These are phyloP conservation scores for Hoplodrina ambigua DNA, from an alignment of 2,888 invertebrate species.

Conservation along the genomic window DNA sequence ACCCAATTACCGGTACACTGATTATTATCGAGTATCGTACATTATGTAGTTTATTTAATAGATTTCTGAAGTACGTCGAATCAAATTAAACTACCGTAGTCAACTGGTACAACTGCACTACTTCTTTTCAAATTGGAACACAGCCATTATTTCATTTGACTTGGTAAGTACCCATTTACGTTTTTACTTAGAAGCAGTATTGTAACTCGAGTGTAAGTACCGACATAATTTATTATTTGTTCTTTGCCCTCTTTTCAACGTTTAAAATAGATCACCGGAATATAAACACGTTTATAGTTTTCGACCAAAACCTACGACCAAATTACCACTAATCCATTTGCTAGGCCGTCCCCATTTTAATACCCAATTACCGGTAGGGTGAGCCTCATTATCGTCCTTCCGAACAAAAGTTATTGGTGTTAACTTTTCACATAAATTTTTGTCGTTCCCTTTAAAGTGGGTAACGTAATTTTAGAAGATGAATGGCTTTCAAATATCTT, in stretches of 20 bases:
- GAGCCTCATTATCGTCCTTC: conserved; percentile 48
- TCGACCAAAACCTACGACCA: not conserved
- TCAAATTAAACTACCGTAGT: too few species aligned
- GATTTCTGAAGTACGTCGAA: too few species aligned
- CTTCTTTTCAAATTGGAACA: not conserved
- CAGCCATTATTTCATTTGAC: not conserved
- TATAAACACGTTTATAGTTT: not conserved
- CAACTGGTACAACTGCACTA: too few species aligned
- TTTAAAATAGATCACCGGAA: not conserved
- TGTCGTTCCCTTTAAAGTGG: conserved; percentile 79
- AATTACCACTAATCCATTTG: conserved; percentile 17
- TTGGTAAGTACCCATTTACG: not conserved
- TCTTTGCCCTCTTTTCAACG: too few species aligned
- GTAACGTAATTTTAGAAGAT: conserved; percentile 75
- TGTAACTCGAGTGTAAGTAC: too few species aligned
- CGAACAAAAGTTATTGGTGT: conserved; percentile 68
- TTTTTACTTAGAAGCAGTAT: not conserved
- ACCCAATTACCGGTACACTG: conserved; percentile 34
- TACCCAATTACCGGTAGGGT: conserved; percentile 43
- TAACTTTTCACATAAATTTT: conserved; percentile 87
- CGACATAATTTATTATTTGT: too few species aligned
- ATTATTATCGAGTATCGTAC: not conserved
- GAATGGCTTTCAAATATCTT: conserved; percentile 55
- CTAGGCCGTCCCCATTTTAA: conserved; percentile 27
- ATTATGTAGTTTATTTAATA: too few species aligned